Evolutionary conservation across 2,888 invertebrate species (phyloP), one percentile per base, ranked within the genome.

Genomic region (Iselma pallidipennis): DNA sequence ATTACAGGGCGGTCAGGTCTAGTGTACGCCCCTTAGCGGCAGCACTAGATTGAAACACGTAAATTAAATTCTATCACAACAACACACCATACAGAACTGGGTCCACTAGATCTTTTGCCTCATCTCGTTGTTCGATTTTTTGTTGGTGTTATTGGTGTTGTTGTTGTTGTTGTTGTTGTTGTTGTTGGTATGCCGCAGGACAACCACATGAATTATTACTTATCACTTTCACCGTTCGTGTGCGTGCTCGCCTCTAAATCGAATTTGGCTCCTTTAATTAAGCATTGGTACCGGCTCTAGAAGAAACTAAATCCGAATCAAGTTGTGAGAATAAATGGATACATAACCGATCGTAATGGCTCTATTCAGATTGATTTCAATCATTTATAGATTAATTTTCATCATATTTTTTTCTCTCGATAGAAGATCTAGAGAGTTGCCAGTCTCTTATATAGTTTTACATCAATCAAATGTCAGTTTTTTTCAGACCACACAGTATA

Each of bases 1-100:
- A 82, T 82, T 82, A 82, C 80, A 82, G 81, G 80, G 82, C 82
- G 82, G 82, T 77, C 71, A 68, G 71, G 67, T 68, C 66, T 68
- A 69, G 72, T 67, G 72, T 75, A 79, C 81, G 71, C 67, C 70
- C 63, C 62, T 57, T 66, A 66, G 69, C 68, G 66, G 68, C 63
- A 66, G 62, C 60, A 66, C 71, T 70, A 74, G 75, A 74, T 75
- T 77, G 76, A 77, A 80, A 80, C 80, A 76, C 80, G 80, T 77
- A 78, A 81, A 81, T 81, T 81, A 81, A 81, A 80, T 80, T 80
- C 80, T 72, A 78, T 76, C 76, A 76, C 70, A 76, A 76, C 73
- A 73, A 69, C 37, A 37, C 21, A 45, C 19, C 42, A 42, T 19
- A 45, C 16, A 45, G 45, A 45, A 45, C 19, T 45, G 9, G 21